These are phyloP conservation scores for Cataglyphis albicans DNA, from an alignment of 2,888 invertebrate genomes.

Conservation along the genomic window DNA sequence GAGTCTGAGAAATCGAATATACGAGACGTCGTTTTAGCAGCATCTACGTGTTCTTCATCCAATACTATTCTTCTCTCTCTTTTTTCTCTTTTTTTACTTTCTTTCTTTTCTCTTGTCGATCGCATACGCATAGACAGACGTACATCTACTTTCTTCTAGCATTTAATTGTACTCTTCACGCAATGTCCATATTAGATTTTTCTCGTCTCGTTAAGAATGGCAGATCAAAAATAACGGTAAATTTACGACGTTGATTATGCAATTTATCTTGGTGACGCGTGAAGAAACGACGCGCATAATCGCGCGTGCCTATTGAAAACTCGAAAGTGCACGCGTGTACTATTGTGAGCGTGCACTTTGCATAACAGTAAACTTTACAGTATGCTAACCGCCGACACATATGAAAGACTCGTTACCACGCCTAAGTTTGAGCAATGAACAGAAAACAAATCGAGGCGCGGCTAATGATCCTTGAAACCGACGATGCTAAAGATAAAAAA, in stretches of 20 bases:
- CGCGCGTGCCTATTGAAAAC: constrained; percentile 54
- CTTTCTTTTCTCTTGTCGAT: neutral
- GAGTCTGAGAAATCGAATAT: constrained; percentile 1
- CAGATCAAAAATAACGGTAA: constrained; percentile 41
- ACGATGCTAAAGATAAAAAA: neutral
- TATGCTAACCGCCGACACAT: constrained; percentile 49
- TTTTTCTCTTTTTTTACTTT: neutral
- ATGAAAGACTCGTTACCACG: constrained; percentile 45
- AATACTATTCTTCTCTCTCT: neutral
- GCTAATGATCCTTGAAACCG: constrained; percentile 17
- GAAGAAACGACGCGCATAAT: constrained; percentile 37
- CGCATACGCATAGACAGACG: neutral
- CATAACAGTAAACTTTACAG: constrained; percentile 62
- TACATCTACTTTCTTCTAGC: neutral
- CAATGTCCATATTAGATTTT: constrained; percentile 20
- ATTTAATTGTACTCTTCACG: neutral
- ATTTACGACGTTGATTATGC: constrained; percentile 66
- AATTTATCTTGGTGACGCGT: constrained; percentile 62
- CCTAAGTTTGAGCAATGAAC: constrained; percentile 49
- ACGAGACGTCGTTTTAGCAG: neutral
- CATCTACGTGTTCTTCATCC: neutral
- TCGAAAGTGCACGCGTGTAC: constrained; percentile 39
- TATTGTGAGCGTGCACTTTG: constrained; percentile 56
- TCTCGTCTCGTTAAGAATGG: constrained; percentile 49
- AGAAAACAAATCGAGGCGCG: constrained; percentile 35